Base-by-base conservation (phyloP, 1,140 invertebrate species). In the Trinorchestia longiramus region DNA sequence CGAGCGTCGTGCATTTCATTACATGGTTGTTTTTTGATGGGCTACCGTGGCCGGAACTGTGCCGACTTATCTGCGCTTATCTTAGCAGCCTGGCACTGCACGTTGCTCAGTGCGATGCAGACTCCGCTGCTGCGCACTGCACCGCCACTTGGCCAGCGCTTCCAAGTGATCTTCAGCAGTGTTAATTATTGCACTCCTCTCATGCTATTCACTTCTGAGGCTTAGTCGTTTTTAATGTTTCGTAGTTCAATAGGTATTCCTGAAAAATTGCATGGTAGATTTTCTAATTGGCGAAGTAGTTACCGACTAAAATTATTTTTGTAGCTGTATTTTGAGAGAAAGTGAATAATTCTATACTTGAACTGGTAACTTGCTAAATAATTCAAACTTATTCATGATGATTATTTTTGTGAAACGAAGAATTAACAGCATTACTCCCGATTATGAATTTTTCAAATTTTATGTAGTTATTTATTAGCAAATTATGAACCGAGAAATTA, bases 71-170 rank as follows among this genome's bases (percentile, higher is more conserved):
- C 62, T 23, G 8, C 28, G 15, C 62, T 77, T 77, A 77, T 77
- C 62, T 77, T 53, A 36, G 62, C 28, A 36, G 11, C 62, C 62
- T 77, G 62, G 62, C 62, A 77, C 11, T 36, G 62, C 62, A 36
- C 88, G 28, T 1, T 36, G 88, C 88, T 90, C 88, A 90, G 88
- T 90, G n/a, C 88, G 43, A 41, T 36, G 43, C 88, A 90, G 88
- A 90, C 88, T 90, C 43, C 41, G 88, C 88, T 90, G 43, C 88
- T 42, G 88, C 43, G 43, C 88, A 77, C 62, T 77, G 62, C 62
- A 77, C 28, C 62, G 62, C 62, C 62, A 23, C 62, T 23, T 36
- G 15, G 62, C 62, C 62, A 23, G 62, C 36, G 62, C 62, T 77
- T 77, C 28, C 3, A 11, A 23, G 62, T 77, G 62, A 77, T 77